These are phyloP conservation scores for Dugesia japonica DNA, from an alignment of 2,888 invertebrate species.

Conservation along the genomic window DNA sequence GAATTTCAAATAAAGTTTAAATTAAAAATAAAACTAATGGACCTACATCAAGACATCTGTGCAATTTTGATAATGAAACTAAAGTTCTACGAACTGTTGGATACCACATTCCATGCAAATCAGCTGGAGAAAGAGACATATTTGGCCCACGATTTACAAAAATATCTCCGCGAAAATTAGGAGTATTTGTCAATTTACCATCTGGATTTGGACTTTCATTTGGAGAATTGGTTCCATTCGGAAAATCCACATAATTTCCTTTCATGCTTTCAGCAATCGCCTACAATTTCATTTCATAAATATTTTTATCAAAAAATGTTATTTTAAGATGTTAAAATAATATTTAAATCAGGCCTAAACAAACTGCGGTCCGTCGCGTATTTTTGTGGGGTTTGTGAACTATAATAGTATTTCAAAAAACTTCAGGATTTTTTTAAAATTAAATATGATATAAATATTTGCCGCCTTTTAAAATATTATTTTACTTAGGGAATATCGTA, in stretches of 20 bases:
- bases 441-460: no score
- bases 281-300: neutral
- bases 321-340: no score
- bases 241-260: neutral
- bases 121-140: constrained; percentile 65
- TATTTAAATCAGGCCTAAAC: no score
- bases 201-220: neutral
- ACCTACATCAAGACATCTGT: constrained; percentile 64
- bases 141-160: constrained; percentile 35
- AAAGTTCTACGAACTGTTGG: constrained; percentile 84
- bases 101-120: constrained; percentile 98
- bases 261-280: neutral
- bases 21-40: no score
- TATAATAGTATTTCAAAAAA: no score
- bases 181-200: neutral
- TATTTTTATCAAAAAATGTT: no score
- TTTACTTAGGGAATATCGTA: no score
- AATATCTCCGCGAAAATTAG: neutral
- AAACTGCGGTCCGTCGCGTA: no score
- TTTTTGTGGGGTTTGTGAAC: no score
- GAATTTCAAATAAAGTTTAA: no score
- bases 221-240: neutral
- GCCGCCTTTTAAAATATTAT: no score
- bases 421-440: no score
- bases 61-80: constrained; percentile 76